Conservation (phyloP, 2,113 vertebrate species). For the Passer montanus region DNA sequence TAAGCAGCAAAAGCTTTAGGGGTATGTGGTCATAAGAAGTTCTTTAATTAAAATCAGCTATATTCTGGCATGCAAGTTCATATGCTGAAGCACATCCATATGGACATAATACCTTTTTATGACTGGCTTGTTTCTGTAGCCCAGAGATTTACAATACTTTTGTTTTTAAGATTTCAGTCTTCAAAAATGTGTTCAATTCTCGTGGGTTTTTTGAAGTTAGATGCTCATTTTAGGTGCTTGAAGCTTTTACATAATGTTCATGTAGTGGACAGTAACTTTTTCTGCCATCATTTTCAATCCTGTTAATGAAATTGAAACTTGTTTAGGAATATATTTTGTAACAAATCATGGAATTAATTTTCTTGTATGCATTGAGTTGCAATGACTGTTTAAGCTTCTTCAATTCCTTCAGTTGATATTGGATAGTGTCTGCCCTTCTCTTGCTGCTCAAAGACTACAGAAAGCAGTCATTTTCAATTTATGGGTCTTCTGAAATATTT, state of each 20-base stretch:
- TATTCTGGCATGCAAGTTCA: background rate
- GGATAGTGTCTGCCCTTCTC: background rate
- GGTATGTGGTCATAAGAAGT: background rate
- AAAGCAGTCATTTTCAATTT: background rate
- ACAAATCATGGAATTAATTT: background rate
- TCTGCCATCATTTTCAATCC: background rate
- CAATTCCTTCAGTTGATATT: background rate
- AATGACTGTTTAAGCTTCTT: background rate
- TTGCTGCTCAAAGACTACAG: background rate
- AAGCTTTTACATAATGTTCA: background rate
- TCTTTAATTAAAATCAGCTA: background rate
- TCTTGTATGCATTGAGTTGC: rapidly evolving
- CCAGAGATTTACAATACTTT: background rate
- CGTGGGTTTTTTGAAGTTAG: background rate
- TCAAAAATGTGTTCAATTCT: background rate
- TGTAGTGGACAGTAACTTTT: background rate
- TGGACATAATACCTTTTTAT: background rate
- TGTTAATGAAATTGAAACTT: background rate
- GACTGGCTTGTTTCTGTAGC: background rate
- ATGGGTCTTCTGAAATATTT: background rate
- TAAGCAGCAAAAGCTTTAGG: background rate
- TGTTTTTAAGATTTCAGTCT: background rate
- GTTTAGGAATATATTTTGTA: background rate
- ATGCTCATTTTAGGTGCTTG: background rate
- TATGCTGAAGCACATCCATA: background rate